Base-by-base conservation (phyloP, 2,888 invertebrate genomes). In the Rutpela maculata region DNA sequence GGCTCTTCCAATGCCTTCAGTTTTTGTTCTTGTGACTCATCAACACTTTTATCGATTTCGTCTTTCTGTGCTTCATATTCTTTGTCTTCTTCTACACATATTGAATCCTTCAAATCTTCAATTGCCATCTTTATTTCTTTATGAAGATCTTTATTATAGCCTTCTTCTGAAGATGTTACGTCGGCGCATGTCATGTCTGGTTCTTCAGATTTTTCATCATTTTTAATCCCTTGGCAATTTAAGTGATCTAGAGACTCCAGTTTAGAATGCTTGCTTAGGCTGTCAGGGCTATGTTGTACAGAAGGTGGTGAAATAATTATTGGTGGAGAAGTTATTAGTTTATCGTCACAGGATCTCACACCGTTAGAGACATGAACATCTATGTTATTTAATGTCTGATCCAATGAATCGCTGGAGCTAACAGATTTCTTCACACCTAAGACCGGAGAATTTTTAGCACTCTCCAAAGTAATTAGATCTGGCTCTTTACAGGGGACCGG, bases 401-500 rank as follows among this genome's bases (percentile, higher is more conserved):
- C 76, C 15, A 71, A 11, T 43, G 74, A 71, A 60, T 66, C 55
- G 31, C 63, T 35, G 1, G 76, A 55, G 17, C 43, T 60, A 18
- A 17, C 55, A 11, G 38, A 62, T 17, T 74, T 72, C 63, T 82
- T 77, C 57, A 55, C n/a, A 19, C 6, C 73, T 12, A 69, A 56
- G 12, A 83, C 60, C 57, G 86, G 86, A 10, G 85, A 85, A 35
- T 50, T 81, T 78, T 85, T 83, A 7, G 78, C 74, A 75, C 85
- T 86, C 50, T 84, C 84, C n/a, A 87, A 78, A 75, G 84, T 84
- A 17, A 87, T 87, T 9, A 87, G 77, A 80, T 87, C 85, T n/a
- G 81, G 77, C 55, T 75, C 80, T 65, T 75, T 60, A n/a, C 2
- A 35, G n/a, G 38, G 66, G 31, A 38, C 50, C 35, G 17, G 31